Evolutionary conservation across 1,140 invertebrate species (phyloP), one percentile per base, ranked within the genome.

Genomic region (Nomia melanderi): DNA sequence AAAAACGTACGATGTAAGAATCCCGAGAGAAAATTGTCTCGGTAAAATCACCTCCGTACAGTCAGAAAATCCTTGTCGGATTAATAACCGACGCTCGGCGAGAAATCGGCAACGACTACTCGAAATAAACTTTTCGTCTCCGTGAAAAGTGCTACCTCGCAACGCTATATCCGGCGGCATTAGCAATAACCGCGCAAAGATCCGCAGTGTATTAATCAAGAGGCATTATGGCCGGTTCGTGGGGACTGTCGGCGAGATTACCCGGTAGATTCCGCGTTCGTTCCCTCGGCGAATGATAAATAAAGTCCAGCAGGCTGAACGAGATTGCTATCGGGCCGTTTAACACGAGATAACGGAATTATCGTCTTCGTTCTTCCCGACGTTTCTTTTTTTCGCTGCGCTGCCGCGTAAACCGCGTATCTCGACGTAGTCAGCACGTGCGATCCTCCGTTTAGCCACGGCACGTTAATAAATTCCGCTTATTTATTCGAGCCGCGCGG

Each of bases 401-500:
- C 3, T 39, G 8, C 36, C 27, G n/a, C n/a, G 29, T 36, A 67
- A 67, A 39, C 14, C 7, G n/a, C n/a, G 9, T 59, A 53, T 69
- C 23, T 53, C 44, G 36, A n/a, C 56, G 7, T 47, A 72, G 66
- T 44, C 23, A 8, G 33, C 39, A 25, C 57, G 64, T 67, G 59
- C 64, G 33, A 67, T 57, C 71, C 69, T 33, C 62, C 29, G n/a
- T n/a, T 47, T 29, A 47, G 27, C 50, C 79, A 31, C 12, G 77
- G 33, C 57, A 64, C 41, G 70, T 79, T 81, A 81, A 80, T 81
- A 81, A 81, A 81, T 81, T 67, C 33, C 57, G 59, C 70, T 79
- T 77, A 71, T 80, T 79, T 82, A 82, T 81, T 81, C 67, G 25
- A 63, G 59, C 73, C 66, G 62, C 47, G 44, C 20, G 20, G 44